These are phyloP conservation scores for Limnephilus marmoratus DNA, from an alignment of 2,888 invertebrate species.

Conservation along the genomic window DNA sequence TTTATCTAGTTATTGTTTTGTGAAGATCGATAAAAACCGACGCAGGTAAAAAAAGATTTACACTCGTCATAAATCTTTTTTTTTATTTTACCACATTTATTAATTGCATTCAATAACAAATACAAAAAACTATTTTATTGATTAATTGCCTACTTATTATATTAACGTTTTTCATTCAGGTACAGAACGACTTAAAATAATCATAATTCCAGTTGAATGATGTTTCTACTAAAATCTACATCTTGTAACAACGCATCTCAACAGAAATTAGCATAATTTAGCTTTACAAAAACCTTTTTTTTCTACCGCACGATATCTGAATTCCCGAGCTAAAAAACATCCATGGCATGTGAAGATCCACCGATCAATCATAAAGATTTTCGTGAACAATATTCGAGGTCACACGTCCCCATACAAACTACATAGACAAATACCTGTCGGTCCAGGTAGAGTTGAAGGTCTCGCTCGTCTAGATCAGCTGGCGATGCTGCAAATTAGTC, in stretches of 20 bases:
- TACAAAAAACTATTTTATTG: neutral
- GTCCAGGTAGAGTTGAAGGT: neutral
- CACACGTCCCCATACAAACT: neutral
- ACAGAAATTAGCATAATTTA: neutral
- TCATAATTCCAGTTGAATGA: neutral
- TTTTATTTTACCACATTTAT: neutral
- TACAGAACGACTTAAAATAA: conserved; percentile 2
- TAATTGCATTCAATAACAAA: neutral
- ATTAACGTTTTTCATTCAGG: neutral
- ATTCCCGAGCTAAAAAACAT: neutral
- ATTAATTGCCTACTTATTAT: neutral
- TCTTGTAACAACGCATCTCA: neutral
- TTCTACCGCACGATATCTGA: neutral
- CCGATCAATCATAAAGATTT: neutral
- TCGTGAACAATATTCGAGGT: neutral
- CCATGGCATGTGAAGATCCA: neutral
- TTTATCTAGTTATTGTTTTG: neutral
- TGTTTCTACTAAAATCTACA: neutral
- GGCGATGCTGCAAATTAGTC: neutral
- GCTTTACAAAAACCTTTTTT: neutral
- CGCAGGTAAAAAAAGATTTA: neutral
- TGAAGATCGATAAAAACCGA: neutral
- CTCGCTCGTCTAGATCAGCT: neutral
- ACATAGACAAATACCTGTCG: neutral
- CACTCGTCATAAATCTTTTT: neutral